These are phyloP conservation scores for Platichthys flesus DNA, from an alignment of 2,113 vertebrate genomes.

Conservation along the genomic window DNA sequence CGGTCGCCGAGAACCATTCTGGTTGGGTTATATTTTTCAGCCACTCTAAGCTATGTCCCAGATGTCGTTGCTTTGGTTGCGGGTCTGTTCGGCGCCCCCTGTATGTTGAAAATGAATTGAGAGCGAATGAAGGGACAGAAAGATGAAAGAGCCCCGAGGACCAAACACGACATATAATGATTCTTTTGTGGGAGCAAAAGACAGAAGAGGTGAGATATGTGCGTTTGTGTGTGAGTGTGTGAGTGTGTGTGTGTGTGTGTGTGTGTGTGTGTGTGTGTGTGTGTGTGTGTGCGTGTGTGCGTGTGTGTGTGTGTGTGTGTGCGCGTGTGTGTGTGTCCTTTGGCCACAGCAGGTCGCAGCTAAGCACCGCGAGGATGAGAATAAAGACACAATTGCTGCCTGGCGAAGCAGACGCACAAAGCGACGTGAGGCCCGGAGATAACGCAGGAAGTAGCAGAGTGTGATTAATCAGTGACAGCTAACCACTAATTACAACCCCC, in stretches of 20 bases:
- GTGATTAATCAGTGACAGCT: constrained; percentile 81
- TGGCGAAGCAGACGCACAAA: constrained; percentile 54
- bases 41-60: no score
- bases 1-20: no score
- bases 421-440: constrained; percentile 50
- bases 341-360: constrained; percentile 25
- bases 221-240: not conserved
- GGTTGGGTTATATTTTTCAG: no score
- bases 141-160: no score
- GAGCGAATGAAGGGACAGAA: constrained; percentile 13
- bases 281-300: not conserved
- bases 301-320: not conserved
- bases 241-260: not conserved
- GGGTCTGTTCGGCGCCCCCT: no score
- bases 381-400: constrained; percentile 35
- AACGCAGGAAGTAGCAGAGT: constrained; percentile 57
- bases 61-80: no score
- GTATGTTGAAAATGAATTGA: no score
- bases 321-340: no score
- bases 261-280: not conserved
- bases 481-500: constrained; percentile 79
- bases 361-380: constrained; percentile 37
- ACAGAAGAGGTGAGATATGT: not conserved
- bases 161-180: not conserved
- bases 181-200: not conserved